Evolutionary conservation across 1,140 invertebrate species (phyloP).

Genomic region (Megalopta genalis): DNA sequence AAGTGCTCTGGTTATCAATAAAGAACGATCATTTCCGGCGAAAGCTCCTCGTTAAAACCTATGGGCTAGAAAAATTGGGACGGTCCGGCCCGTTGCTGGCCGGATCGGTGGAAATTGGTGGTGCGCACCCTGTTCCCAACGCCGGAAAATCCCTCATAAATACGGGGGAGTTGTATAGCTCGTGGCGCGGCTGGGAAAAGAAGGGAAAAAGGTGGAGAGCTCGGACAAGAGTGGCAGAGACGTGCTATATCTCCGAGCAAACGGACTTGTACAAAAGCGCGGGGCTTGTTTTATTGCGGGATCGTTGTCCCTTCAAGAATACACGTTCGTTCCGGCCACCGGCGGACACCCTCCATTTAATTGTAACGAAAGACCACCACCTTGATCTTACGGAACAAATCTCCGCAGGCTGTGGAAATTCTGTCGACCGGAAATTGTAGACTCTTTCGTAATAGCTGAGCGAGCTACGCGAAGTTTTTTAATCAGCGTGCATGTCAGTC

Average conservation of each 20-base stretch:
- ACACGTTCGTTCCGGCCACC: background rate
- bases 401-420: background rate
- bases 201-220: conserved; percentile 4
- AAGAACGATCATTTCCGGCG: conserved; percentile 51
- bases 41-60: conserved; percentile 57
- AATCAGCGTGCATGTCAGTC: too few relatives aligned
- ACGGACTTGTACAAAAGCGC: conserved; percentile 26
- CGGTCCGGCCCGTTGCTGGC: conserved; percentile 7
- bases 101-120: conserved; percentile 60
- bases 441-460: background rate
- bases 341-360: conserved; percentile 30
- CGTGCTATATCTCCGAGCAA: conserved; percentile 42
- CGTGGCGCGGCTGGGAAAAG: conserved; percentile 27
- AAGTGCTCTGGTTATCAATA: conserved; percentile 37
- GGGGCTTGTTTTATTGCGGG: conserved; percentile 45
- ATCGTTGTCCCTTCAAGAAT: conserved; percentile 7
- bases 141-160: conserved; percentile 66
- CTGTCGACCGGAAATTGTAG: background rate
- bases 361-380: background rate
- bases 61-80: conserved; percentile 65
- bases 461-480: too few relatives aligned
- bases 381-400: background rate
- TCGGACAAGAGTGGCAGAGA: background rate
- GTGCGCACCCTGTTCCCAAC: conserved; percentile 52
- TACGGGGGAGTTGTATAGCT: conserved; percentile 51